Evolutionary conservation across 1,140 invertebrate genomes (phyloP).

Genomic region (Andrena cerasifolii): DNA sequence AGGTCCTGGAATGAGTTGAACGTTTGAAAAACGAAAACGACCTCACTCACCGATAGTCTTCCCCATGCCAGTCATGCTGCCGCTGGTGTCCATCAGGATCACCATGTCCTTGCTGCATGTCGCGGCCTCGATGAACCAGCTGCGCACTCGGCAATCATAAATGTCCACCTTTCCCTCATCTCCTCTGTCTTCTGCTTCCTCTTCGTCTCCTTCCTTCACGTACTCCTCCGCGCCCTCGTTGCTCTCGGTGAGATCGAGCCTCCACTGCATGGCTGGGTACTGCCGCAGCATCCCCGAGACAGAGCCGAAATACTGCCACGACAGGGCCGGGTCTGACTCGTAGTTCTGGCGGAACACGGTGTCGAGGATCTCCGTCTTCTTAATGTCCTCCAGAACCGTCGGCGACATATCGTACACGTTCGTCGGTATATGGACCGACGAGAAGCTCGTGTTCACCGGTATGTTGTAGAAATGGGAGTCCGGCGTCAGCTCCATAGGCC

Average conservation of each 20-base stretch:
- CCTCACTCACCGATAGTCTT: constrained; percentile 86
- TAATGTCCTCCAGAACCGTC: constrained; percentile 88
- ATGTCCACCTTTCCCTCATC: constrained; percentile 80
- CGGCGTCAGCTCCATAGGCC: constrained; percentile 84
- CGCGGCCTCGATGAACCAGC: constrained; percentile 98
- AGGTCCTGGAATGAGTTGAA: too few relatives aligned
- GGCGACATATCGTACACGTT: constrained; percentile 92
- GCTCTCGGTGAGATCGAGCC: constrained; percentile 67
- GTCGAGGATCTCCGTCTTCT: constrained; percentile 94
- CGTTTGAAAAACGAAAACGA: too few relatives aligned
- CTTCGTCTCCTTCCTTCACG: not conserved
- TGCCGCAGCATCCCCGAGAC: constrained; percentile 94
- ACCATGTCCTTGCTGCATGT: constrained; percentile 99
- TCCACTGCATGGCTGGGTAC: constrained; percentile 89
- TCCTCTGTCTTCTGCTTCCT: constrained; percentile 56
- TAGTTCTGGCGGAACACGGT: constrained; percentile 93
- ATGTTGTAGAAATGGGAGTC: constrained; percentile 94
- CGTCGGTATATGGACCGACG: constrained; percentile 96
- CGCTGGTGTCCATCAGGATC: constrained; percentile 96
- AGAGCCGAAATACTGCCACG: constrained; percentile 98
- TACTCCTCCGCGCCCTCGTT: constrained; percentile 68
- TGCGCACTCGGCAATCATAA: constrained; percentile 93
- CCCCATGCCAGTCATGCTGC: constrained; percentile 97
- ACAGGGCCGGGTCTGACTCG: constrained; percentile 91
- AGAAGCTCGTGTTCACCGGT: constrained; percentile 90